These are phyloP conservation scores for Lasioglossum zephyrum DNA, from an alignment of 2,888 invertebrate genomes.

Conservation along the genomic window DNA sequence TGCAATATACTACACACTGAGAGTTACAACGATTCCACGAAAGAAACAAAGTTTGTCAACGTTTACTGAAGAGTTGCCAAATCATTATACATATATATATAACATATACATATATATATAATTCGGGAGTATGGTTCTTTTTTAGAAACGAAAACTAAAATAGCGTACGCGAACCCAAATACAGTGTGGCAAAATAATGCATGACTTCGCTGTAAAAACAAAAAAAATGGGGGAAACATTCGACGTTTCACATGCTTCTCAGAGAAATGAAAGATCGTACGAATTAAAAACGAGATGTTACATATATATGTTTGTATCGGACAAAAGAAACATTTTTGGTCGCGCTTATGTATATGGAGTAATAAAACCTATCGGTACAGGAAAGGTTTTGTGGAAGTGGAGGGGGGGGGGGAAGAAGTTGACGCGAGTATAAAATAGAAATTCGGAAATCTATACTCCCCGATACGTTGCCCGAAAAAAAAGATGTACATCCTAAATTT, in stretches of 20 bases:
- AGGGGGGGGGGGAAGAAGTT: background rate
- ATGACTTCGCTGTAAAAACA: constrained; percentile 48
- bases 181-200: constrained; percentile 70
- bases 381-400: constrained; percentile 18
- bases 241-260: background rate
- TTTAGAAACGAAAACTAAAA: constrained; percentile 59
- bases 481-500: constrained; percentile 30
- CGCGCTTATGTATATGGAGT: background rate
- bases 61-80: constrained; percentile 51
- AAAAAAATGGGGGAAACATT: constrained; percentile 4
- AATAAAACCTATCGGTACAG: constrained; percentile 10
- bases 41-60: constrained; percentile 61
- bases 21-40: constrained; percentile 58
- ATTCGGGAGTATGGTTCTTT: constrained; percentile 56
- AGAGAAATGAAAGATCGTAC: constrained; percentile 26
- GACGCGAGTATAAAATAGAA: constrained; percentile 30
- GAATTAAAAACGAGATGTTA: constrained; percentile 26
- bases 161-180: constrained; percentile 67
- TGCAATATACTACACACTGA: constrained; percentile 53
- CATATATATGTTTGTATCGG: constrained; percentile 10
- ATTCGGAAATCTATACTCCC: constrained; percentile 26
- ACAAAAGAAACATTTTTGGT: constrained; percentile 18
- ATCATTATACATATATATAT: constrained; percentile 7
- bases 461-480: background rate
- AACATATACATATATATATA: constrained; percentile 40